phyloP scores from a whole-genome alignment of 1,140 invertebrate species.

The Trissolcus basalis region DNA sequence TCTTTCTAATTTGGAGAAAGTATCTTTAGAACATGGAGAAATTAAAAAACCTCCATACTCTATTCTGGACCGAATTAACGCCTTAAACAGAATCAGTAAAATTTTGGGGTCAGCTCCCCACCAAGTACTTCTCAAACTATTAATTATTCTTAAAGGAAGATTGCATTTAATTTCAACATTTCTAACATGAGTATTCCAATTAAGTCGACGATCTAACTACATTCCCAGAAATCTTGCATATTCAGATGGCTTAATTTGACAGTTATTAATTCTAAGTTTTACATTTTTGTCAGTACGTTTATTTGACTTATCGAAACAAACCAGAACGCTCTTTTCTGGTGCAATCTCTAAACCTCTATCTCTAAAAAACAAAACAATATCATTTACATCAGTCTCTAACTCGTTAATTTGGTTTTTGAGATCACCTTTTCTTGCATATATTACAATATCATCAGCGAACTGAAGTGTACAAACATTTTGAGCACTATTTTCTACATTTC shows the following conservation, averaged over 20 bases:
- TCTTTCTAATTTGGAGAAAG: conserved; percentile 25
- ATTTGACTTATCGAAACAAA: conserved; percentile 16
- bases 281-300: conserved; percentile 4
- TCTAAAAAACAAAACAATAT: no score
- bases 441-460: conserved; percentile 20
- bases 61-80: conserved; percentile 25
- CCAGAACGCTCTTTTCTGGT: conserved; percentile 19
- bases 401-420: conserved; percentile 2
- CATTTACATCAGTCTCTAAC: no score
- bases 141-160: conserved; percentile 14
- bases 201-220: conserved; percentile 13
- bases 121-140: conserved; percentile 30
- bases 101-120: conserved; percentile 31
- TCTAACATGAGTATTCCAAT: conserved; percentile 29
- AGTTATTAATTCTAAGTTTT: conserved; percentile 14
- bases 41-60: conserved; percentile 38
- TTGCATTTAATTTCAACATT: conserved; percentile 16
- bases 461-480: conserved; percentile 9
- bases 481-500: conserved; percentile 8
- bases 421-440: conserved; percentile 12
- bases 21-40: conserved; percentile 6
- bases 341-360: conserved; percentile 6
- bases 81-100: conserved; percentile 14
- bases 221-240: conserved; percentile 38
- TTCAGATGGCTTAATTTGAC: conserved; percentile 4